Evolutionary conservation across 1,140 invertebrate species (phyloP).

Genomic region (Wasmannia auropunctata): DNA sequence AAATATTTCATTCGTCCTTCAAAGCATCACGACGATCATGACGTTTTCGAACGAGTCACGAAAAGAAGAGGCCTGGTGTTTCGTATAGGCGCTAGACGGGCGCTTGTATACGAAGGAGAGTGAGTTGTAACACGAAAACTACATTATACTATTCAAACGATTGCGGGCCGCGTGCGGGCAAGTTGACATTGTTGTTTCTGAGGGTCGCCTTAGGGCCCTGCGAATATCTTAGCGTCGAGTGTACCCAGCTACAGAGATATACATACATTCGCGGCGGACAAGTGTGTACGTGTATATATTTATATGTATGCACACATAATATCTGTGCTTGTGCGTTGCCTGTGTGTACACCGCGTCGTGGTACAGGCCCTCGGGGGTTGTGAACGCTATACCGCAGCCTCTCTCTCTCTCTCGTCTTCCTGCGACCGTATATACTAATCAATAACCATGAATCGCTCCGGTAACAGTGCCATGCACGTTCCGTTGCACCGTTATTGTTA

Average conservation of each 20-base stretch:
- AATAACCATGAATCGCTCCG: slow-evolving; percentile 82
- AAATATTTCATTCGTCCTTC: background rate
- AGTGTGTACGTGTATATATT: background rate
- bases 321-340: background rate
- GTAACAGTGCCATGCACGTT: slow-evolving; percentile 79
- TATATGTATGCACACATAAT: slow-evolving; percentile 16
- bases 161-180: slow-evolving; percentile 75
- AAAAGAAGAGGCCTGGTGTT: slow-evolving; percentile 28
- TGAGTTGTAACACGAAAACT: slow-evolving; percentile 79
- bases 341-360: slow-evolving; percentile 66
- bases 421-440: slow-evolving; percentile 78
- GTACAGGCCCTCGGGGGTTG: slow-evolving; percentile 79
- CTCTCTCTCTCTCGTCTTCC: slow-evolving; percentile 74
- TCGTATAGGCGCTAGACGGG: slow-evolving; percentile 22
- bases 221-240: slow-evolving; percentile 81
- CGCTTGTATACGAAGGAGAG: background rate
- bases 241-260: slow-evolving; percentile 55
- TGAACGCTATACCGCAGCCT: slow-evolving; percentile 75
- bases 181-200: slow-evolving; percentile 85
- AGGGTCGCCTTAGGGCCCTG: slow-evolving; percentile 78
- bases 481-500: slow-evolving; percentile 78
- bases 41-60: background rate
- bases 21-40: background rate
- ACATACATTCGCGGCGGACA: background rate
- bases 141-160: slow-evolving; percentile 83